phyloP scores from a whole-genome alignment of 2,113 vertebrate genomes.

The Deroptyus accipitrinus region DNA sequence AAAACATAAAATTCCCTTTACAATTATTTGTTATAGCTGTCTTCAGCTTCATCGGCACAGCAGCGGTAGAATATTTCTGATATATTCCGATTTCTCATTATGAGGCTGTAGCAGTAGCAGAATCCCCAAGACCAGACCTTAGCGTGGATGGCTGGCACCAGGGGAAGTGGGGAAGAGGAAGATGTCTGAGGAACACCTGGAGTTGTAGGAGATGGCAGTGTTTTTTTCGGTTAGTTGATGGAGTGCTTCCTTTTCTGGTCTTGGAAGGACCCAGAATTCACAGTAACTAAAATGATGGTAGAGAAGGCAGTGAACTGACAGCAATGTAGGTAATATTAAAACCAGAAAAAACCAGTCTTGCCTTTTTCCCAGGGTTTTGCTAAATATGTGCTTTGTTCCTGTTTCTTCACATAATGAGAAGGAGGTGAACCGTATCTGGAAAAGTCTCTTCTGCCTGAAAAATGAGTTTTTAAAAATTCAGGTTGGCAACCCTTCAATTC shows the following conservation, averaged over 20 bases:
- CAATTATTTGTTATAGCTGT: slow-evolving; percentile 63
- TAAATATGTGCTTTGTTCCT: neutral
- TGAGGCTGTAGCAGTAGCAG: neutral
- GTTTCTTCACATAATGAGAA: neutral
- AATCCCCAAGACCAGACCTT: neutral
- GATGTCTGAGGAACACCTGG: neutral
- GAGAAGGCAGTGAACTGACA: neutral
- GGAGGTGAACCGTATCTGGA: neutral
- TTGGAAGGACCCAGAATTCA: neutral
- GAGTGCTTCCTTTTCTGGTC: neutral
- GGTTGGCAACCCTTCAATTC: neutral
- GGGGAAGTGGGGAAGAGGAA: neutral
- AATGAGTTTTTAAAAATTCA: neutral
- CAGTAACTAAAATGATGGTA: neutral
- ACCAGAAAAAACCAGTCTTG: neutral
- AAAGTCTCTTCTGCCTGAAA: neutral
- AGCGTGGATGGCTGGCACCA: neutral
- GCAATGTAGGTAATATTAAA: neutral
- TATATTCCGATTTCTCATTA: neutral
- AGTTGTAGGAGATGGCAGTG: neutral
- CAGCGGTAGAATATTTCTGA: neutral
- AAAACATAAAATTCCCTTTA: slow-evolving; percentile 62
- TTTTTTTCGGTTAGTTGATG: neutral
- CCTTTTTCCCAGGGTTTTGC: neutral
- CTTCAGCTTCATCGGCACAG: neutral